Conservation (phyloP, 2,797 vertebrate genomes). For the Sarcophilus harrisii region DNA sequence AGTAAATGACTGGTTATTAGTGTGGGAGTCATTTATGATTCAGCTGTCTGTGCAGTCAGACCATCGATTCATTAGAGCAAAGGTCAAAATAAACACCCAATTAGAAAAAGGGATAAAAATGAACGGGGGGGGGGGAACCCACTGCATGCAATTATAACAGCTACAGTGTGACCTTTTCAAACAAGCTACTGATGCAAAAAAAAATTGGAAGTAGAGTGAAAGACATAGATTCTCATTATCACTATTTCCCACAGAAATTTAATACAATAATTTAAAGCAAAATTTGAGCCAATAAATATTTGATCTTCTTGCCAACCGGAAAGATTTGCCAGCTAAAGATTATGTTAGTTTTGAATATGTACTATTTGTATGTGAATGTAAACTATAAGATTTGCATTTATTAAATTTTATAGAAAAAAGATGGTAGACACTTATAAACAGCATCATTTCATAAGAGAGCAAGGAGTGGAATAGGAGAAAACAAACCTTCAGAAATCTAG, state of each 20-base stretch:
- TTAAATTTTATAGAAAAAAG: neutral
- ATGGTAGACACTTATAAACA: neutral
- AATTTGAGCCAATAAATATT: neutral
- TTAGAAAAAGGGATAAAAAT: neutral
- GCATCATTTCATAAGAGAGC: neutral
- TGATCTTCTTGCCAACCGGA: neutral
- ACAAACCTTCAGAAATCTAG: neutral
- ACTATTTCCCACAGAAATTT: neutral
- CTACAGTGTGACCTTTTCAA: neutral
- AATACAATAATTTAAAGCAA: neutral
- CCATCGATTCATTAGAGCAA: neutral
- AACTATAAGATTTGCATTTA: neutral
- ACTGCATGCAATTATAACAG: neutral
- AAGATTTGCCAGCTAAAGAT: neutral
- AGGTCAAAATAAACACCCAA: slow-evolving; percentile 8
- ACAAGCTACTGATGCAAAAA: neutral
- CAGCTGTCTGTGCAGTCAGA: neutral
- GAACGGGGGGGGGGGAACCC: neutral
- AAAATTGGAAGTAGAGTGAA: neutral
- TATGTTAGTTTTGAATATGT: neutral
- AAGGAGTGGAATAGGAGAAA: neutral
- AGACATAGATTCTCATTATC: neutral
- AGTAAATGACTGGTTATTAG: slow-evolving; percentile 2
- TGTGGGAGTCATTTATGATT: slow-evolving; percentile 8
- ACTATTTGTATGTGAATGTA: neutral